A percentile compares a stretch with the other conserved stretches of the same genome.
Evolutionary conservation across 2,113 vertebrate species (phyloP).

Genomic region (Odontophorus gujanensis): DNA sequence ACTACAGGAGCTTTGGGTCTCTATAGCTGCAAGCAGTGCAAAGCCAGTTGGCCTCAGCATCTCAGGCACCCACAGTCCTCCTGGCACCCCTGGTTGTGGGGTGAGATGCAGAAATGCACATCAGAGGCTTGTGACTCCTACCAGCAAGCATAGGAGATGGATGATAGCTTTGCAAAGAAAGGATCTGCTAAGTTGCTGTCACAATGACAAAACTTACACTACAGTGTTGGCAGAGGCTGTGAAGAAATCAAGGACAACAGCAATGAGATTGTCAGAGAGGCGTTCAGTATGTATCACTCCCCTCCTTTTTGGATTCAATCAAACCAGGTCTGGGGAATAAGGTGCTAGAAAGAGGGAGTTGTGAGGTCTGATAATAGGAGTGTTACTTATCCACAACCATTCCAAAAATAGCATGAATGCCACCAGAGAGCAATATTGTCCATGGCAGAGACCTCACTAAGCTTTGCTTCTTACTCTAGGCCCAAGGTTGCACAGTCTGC

Average conservation of each 20-base stretch:
- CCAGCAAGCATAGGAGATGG: not conserved
- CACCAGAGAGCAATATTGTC: not conserved
- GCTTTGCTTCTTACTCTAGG: not conserved
- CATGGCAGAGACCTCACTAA: not conserved
- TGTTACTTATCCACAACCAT: not conserved
- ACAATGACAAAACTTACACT: not conserved
- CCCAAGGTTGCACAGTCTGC: not conserved
- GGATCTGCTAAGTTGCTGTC: not conserved
- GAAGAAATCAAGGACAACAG: not conserved
- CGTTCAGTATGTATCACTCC: not conserved
- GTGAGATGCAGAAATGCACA: rapidly evolving
- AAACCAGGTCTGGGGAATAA: not conserved
- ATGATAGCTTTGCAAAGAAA: not conserved
- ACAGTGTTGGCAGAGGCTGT: not conserved
- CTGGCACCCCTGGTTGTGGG: not conserved
- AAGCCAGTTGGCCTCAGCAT: not conserved
- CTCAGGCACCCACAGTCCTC: not conserved
- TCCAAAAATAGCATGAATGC: not conserved
- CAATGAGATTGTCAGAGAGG: not conserved
- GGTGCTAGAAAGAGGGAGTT: not conserved
- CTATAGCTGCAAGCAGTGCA: not conserved
- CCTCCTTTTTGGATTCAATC: not conserved
- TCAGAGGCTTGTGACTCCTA: not conserved
- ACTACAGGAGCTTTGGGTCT: not conserved
- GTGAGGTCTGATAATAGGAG: not conserved